Conservation (phyloP, 2,113 vertebrate species). For the human region DNA sequence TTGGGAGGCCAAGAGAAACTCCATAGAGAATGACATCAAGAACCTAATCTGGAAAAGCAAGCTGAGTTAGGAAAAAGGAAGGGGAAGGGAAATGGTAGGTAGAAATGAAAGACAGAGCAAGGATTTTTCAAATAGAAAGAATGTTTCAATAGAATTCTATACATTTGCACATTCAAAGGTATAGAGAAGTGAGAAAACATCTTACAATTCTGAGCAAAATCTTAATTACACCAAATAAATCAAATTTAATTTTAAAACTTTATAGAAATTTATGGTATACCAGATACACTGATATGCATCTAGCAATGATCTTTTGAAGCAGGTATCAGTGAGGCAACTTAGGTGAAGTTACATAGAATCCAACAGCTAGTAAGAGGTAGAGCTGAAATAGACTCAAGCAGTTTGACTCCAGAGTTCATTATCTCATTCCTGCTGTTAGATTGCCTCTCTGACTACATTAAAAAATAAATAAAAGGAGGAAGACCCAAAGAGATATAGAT, state of each 20-base stretch:
- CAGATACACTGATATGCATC: not conserved
- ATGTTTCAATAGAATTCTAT: too few species aligned
- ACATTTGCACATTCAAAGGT: not conserved
- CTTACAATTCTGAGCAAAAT: not conserved
- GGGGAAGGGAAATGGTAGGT: not conserved
- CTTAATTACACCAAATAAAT: not conserved
- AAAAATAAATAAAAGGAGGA: not conserved
- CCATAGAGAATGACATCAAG: not conserved
- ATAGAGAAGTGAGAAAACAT: not conserved
- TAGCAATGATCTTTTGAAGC: not conserved
- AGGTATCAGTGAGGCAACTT: not conserved
- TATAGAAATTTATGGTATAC: not conserved
- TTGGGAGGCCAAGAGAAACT: not conserved
- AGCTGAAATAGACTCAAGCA: not conserved
- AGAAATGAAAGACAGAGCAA: not conserved
- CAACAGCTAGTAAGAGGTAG: not conserved
- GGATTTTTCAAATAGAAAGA: not conserved
- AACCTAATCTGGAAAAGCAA: not conserved
- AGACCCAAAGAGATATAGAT: not conserved
- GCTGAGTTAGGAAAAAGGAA: not conserved
- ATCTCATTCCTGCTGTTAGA: not conserved
- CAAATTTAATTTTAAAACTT: not conserved
- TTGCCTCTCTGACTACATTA: not conserved
- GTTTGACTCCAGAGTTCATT: not conserved
- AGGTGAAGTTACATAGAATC: not conserved